phyloP scores from a whole-genome alignment of 2,888 invertebrate species.

The Timandra comae region DNA sequence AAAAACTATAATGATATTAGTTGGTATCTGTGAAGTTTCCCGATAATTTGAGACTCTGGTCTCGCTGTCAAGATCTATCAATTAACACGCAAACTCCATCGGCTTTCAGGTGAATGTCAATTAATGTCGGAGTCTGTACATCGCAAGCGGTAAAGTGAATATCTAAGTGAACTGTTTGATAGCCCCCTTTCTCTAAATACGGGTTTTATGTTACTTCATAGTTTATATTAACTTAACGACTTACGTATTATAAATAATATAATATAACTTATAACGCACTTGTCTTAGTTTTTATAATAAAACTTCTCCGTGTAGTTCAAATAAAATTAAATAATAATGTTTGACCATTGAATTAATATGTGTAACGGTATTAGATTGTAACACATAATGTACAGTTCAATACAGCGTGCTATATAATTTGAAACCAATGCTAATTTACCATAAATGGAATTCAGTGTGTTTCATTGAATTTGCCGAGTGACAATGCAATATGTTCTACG shows the following conservation, averaged over 20 bases:
- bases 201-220: constrained; percentile 21
- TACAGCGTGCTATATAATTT: constrained; percentile 1
- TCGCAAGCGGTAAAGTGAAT: constrained; percentile 28
- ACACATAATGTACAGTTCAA: background rate
- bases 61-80: constrained; percentile 57
- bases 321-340: no score
- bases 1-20: no score
- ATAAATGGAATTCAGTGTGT: constrained; percentile 11
- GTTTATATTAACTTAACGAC: no score
- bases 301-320: no score
- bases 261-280: no score
- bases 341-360: no score
- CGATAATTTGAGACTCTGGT: constrained; percentile 28
- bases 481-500: constrained; percentile 5
- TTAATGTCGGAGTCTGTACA: constrained; percentile 49
- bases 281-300: no score
- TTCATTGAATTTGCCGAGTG: constrained; percentile 9
- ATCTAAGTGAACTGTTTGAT: constrained; percentile 27
- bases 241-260: no score
- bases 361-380: background rate
- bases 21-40: constrained; percentile 19
- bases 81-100: constrained; percentile 59
- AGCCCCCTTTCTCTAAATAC: constrained; percentile 25
- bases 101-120: constrained; percentile 62
- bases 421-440: constrained; percentile 4